These are phyloP conservation scores for Nerophis ophidion DNA, from an alignment of 2,113 vertebrate genomes.

Conservation along the genomic window DNA sequence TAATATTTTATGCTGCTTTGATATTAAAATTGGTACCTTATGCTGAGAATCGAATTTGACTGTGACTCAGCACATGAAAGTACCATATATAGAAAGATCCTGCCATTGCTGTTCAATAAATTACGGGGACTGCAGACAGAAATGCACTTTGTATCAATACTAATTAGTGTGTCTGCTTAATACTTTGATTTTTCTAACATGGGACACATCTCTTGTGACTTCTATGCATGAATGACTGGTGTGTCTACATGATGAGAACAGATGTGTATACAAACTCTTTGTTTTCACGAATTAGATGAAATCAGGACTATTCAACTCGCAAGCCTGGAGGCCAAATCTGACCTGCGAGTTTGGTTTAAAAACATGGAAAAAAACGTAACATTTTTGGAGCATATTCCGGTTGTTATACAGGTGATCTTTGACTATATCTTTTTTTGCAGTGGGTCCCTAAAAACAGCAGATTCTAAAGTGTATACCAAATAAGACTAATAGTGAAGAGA, in stretches of 20 bases:
- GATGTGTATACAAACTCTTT: constrained; percentile 13
- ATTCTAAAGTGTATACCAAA: too few species aligned
- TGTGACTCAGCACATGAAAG: background rate
- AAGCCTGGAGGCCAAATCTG: too few species aligned
- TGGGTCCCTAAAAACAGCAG: too few species aligned
- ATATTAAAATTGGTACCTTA: constrained; percentile 9
- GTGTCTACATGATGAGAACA: constrained; percentile 9
- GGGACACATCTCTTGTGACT: background rate
- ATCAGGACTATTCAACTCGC: too few species aligned
- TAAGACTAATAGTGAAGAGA: too few species aligned
- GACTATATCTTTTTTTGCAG: too few species aligned
- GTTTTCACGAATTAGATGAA: too few species aligned
- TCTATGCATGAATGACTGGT: constrained; percentile 1
- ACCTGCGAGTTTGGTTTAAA: too few species aligned
- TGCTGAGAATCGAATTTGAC: constrained; percentile 5
- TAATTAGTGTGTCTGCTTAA: background rate
- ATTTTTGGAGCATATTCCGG: too few species aligned
- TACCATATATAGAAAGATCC: background rate
- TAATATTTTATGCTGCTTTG: background rate
- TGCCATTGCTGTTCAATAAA: background rate
- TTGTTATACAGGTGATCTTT: too few species aligned
- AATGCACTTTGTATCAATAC: background rate
- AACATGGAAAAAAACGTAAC: too few species aligned
- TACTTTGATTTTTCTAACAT: background rate
- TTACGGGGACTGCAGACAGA: background rate